Evolutionary conservation across 2,797 vertebrate species (phyloP).

Genomic region (Scleropages formosus): DNA sequence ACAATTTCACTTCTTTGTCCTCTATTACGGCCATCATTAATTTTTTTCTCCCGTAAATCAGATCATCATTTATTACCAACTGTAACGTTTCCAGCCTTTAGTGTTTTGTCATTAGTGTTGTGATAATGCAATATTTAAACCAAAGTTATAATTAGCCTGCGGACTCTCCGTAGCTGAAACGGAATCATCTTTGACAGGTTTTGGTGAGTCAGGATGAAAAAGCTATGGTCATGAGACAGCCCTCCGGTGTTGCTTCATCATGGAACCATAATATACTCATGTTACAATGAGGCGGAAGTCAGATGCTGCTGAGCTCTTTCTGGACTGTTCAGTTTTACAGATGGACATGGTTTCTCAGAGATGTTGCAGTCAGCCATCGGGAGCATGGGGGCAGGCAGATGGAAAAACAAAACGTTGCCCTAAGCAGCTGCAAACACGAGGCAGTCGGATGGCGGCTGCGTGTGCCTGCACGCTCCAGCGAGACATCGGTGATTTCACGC

Average conservation of each 20-base stretch:
- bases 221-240: not conserved
- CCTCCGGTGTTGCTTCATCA: not conserved
- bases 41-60: conserved; percentile 17
- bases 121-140: too few species aligned
- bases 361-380: not conserved
- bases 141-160: too few species aligned
- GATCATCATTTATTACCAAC: conserved; percentile 15
- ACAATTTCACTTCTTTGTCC: not conserved
- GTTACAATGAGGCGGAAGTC: not conserved
- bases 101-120: too few species aligned
- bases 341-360: too few species aligned
- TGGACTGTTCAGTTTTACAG: too few species aligned
- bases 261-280: not conserved
- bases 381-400: not conserved
- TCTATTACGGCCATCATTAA: not conserved
- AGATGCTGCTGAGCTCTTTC: not conserved
- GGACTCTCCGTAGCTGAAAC: too few species aligned
- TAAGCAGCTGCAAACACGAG: not conserved
- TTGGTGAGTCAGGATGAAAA: not conserved
- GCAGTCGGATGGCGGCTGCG: not conserved
- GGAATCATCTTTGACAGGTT: too few species aligned
- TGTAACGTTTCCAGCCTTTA: conserved; percentile 18
- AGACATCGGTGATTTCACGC: not conserved
- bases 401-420: not conserved
- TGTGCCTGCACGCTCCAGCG: too few species aligned